Evolutionary conservation across 2,113 vertebrate species (phyloP), one percentile per base, ranked within the genome.

Genomic region (Micronycteris hirsuta): DNA sequence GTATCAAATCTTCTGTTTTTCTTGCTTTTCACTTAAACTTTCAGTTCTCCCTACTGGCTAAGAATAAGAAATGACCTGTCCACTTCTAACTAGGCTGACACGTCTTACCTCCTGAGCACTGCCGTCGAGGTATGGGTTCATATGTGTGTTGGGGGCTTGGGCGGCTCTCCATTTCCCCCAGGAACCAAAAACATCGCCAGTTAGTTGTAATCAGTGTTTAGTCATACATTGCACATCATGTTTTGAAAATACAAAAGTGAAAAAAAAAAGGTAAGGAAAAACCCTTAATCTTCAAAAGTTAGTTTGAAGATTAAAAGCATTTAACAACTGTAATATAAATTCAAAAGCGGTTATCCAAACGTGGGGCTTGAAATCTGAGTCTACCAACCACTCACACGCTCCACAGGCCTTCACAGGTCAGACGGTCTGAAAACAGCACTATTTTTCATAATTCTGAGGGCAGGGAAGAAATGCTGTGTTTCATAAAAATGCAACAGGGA

Each of bases 401-500:
- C 68, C 78, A 63, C 1, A 93, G 89, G 38, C 33, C 36, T 94
- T 94, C 7, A 2, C 4, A 28, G 68, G 86, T 89, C 49, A 95
- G 28, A 67, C 0, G 52, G 26, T 77, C 16, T 63, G 47, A 73
- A 90, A 95, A 85, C 9, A 68, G 80, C 47, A 56, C 33, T 87
- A 92, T 67, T 93, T 94, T 91, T 93, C 80, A 94, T 91, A 94
- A 92, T 81, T 95, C 65, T 95, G 47, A 86, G 58, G 58, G 85
- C 13, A 65, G 56, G 0, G 56, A 61, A 87, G 95, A 74, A 8
- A 6, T 1, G 7, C 49, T 83, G 16, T 81, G n/a, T 95, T 92
- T 97, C 94, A 97, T 97, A 94, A 96, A 95, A 95, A 93, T 96
- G 71, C 93, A 94, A 83, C 33, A 74, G 52, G 61, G 67, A 77